Evolutionary conservation across 2,797 vertebrate species (phyloP), one percentile per base, ranked within the genome.

Genomic region (Cetoscarus ocellatus): DNA sequence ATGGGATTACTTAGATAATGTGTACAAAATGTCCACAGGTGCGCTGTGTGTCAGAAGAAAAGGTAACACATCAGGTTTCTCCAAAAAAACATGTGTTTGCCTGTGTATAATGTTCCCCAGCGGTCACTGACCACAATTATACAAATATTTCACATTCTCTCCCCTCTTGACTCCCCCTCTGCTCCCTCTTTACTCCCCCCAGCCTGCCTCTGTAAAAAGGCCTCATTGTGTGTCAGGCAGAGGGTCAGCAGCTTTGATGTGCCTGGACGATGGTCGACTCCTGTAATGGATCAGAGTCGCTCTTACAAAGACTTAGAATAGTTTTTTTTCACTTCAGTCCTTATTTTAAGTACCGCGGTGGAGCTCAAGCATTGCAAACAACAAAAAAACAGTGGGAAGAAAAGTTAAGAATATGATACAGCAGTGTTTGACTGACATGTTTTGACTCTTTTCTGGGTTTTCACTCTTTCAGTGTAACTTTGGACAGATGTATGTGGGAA

Each of bases 101-200:
- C 53, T 52, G 55, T 69, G 71, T 69, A 70, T 55, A 27, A 49
- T 77, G 61, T 57, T 76, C 59, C 35, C 43, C 62, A 27, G 27
- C 52, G 60, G 49, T 75, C 34, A 69, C 69, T 52, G 70, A 77
- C 76, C 70, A 58, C 58, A 77, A 73, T 52, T 80, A 55, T 68
- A 78, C 54, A 84, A 82, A 89, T 92, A 87, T 80, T 90, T 91
- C 77, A 91, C 85, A 90, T 89, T 88, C 85, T 85, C 87, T 80
- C 86, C 77, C 18, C 60, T 4, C 76, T 82, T 54, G 61, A 77
- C 66, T 42, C 54, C 71, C 63, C 68, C 61, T 58, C 78, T 55
- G 53, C 71, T 77, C 75, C 82, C 85, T 71, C 77, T 75, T 77
- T 67, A 61, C 73, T 69, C 77, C 70, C 70, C 63, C 69, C 67